Conservation (phyloP, 2,888 invertebrate genomes). For the Ormyrus thymus region DNA sequence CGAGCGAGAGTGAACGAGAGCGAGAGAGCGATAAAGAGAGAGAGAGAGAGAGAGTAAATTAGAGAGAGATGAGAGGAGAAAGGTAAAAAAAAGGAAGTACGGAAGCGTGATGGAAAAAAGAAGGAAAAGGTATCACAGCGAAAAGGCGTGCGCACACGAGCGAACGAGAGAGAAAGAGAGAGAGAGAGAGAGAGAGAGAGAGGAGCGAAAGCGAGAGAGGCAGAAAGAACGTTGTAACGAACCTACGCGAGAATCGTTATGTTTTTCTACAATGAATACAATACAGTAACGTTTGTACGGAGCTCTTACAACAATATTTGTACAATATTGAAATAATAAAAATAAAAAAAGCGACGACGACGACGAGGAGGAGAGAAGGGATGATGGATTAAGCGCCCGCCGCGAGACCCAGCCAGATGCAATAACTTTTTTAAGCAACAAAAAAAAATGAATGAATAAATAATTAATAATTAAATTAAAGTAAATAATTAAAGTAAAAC, state of each 20-base stretch:
- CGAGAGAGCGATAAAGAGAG: constrained; percentile 7
- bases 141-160: constrained; percentile 23
- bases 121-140: constrained; percentile 57
- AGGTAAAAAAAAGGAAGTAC: background rate
- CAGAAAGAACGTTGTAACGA: constrained; percentile 49
- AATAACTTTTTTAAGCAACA: constrained; percentile 72
- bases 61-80: constrained; percentile 19
- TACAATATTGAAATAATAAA: constrained; percentile 69
- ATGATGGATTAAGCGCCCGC: constrained; percentile 22
- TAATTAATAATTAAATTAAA: constrained; percentile 13
- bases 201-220: constrained; percentile 2
- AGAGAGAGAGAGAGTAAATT: constrained; percentile 54
- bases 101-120: constrained; percentile 5
- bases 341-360: background rate
- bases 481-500: background rate
- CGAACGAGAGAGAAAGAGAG: constrained; percentile 22
- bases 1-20: constrained; percentile 57
- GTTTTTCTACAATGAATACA: constrained; percentile 68
- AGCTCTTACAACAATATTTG: constrained; percentile 74
- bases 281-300: constrained; percentile 73
- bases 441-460: constrained; percentile 27
- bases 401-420: constrained; percentile 73
- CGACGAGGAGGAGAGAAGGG: background rate
- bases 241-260: constrained; percentile 69
- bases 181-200: constrained; percentile 3